Evolutionary conservation across 1,140 invertebrate genomes (phyloP), one percentile per base, ranked within the genome.

Genomic region (Tetragonula clypearis): DNA sequence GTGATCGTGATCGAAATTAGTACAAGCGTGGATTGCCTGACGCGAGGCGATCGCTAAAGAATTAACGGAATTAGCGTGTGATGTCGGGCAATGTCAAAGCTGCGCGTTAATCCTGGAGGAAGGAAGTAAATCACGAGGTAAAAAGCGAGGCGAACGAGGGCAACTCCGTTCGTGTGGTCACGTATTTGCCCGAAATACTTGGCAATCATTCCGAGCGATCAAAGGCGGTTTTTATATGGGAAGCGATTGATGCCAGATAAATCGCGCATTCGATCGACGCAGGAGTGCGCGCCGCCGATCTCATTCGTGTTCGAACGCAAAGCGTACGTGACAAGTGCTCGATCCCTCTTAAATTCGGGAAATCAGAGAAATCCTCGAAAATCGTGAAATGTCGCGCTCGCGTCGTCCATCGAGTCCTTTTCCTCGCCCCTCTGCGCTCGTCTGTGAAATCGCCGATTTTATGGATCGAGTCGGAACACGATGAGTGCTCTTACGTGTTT

Each of bases 291-390:
- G 35, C 77, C 49, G 77, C 77, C 49, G 77, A 69, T 56, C n/a
- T 55, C 53, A 56, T 21, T 69, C 49, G 14, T 35, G 65, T 2
- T 30, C 12, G 53, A 58, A 23, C 53, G 26, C 66, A 80, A 80
- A 80, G 66, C 53, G 66, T 55, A 68, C 78, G 62, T 71, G 78
- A 80, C 78, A 35, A 80, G 26, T 79, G 21, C 26, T 69, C 66
- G 11, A 23, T 35, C 12, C 53, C 65, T 49, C 53, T 71, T 80
- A 80, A 80, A 80, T 71, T 80, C 55, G 66, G 41, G 23, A n/a
- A 30, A 58, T 71, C 78, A 69, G 53, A 41, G 56, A 56, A 69
- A 79, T 79, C 49, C 21, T 35, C 65, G 65, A 11, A 35, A 49
- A 14, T 19, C 15, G 53, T 35, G 11, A 68, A 55, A 80, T 71